phyloP scores from a whole-genome alignment of 2,113 vertebrate genomes.

The Felis chaus region DNA sequence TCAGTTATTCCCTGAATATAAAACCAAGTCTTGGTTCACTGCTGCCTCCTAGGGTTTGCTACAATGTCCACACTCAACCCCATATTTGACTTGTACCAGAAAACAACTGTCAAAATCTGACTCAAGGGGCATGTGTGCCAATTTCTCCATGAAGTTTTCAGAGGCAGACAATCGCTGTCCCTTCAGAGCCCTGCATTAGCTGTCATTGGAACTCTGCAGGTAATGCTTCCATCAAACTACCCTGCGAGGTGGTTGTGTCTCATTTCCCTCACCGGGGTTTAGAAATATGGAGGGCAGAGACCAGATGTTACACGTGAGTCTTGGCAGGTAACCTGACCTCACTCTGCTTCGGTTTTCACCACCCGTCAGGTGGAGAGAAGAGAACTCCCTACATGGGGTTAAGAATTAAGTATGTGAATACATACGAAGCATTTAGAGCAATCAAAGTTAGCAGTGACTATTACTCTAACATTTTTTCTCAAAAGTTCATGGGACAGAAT shows the following conservation, averaged over 20 bases:
- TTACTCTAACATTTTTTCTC: background rate
- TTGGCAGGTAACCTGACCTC: background rate
- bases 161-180: background rate
- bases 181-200: too few species aligned
- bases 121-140: background rate
- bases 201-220: background rate
- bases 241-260: background rate
- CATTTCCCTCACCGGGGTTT: background rate
- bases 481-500: background rate
- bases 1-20: background rate
- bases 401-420: background rate
- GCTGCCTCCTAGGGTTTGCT: background rate
- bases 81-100: background rate
- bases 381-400: background rate
- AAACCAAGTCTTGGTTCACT: background rate
- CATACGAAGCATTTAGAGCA: background rate
- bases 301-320: background rate
- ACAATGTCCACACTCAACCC: background rate
- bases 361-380: background rate
- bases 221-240: fast-evolving
- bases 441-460: background rate
- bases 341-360: background rate
- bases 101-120: background rate
- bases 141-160: background rate
- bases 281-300: background rate